Percentiles rank a stretch among this genome's conserved stretches.
phyloP scores from a whole-genome alignment of 2,888 invertebrate genomes.

The Tinea semifulvella region DNA sequence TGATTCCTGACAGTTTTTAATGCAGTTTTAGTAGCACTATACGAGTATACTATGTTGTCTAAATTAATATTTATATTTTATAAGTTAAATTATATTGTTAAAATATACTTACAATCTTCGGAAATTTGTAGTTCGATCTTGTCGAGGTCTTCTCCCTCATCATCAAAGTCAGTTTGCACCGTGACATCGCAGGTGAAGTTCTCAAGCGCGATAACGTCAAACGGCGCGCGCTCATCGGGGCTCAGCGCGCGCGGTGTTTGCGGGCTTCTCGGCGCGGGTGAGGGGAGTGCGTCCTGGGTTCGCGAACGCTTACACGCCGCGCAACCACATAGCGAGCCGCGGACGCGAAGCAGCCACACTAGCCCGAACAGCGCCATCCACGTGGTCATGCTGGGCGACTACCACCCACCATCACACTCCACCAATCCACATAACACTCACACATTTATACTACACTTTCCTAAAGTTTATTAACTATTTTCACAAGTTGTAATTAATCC shows the following conservation, averaged over 20 bases:
- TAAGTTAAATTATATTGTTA: background rate
- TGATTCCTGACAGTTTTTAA: too few species aligned
- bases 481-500: too few species aligned
- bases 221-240: slow-evolving; percentile 42
- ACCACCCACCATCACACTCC: slow-evolving; percentile 8
- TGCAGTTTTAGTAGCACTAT: too few species aligned
- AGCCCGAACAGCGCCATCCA: slow-evolving; percentile 88
- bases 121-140: slow-evolving; percentile 57
- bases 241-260: slow-evolving; percentile 34
- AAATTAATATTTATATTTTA: background rate
- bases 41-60: background rate
- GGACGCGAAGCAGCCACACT: slow-evolving; percentile 84
- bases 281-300: slow-evolving; percentile 35
- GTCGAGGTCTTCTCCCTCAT: slow-evolving; percentile 46
- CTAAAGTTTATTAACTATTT: too few species aligned
- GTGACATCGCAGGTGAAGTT: slow-evolving; percentile 58
- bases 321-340: slow-evolving; percentile 81
- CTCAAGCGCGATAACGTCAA: slow-evolving; percentile 56
- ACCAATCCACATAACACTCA: slow-evolving; percentile 2
- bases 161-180: slow-evolving; percentile 61
- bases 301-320: slow-evolving; percentile 72
- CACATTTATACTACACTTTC: slow-evolving; percentile 6
- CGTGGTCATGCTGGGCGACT: slow-evolving; percentile 48
- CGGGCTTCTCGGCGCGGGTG: slow-evolving; percentile 30
- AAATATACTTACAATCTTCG: slow-evolving; percentile 50